Evolutionary conservation across 1,140 invertebrate genomes (phyloP), one percentile per base, ranked within the genome.

Genomic region (Parasteatoda tepidariorum): DNA sequence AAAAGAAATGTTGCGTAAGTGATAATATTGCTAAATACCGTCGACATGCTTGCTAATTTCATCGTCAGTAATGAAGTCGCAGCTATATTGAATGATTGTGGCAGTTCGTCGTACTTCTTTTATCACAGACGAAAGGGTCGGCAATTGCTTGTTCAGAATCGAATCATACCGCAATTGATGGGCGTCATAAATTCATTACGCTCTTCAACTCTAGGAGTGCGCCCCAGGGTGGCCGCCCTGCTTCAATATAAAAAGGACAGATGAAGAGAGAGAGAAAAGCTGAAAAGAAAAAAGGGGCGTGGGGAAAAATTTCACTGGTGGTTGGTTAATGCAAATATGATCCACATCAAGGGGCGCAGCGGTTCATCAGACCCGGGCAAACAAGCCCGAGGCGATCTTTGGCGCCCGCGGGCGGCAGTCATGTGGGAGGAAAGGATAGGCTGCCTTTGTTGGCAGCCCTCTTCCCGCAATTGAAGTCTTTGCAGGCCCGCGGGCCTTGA

Each of bases 101-200:
- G 18, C 7, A 18, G 41, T 18, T 7, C 41, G 41, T 18, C 41
- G 7, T 9, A 7, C 41, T 18, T 18, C 41, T 48, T 48, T 9
- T 48, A 7, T 9, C 57, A 22, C 31, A n/a, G n/a, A 38, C 18
- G n/a, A 41, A n/a, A 15, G 22, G 31, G 26, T 22, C 28, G 64
- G 48, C 38, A 79, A 79, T 82, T 71, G 78, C 15, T 71, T 54
- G 78, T 30, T 18, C 24, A 38, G 54, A 82, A 82, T 82, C 66
- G 78, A 82, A 82, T 82, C 54, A 82, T 41, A 30, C 54, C 76
- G 61, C 62, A 67, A 41, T 57, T 38, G 48, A 67, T 34, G 67
- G 66, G 66, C 78, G 78, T 82, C 26, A 38, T 82, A 82, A 82
- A 71, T 30, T 82, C 78, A 82, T 82, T 82, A 82, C 66, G 30